phyloP scores from a whole-genome alignment of 2,888 invertebrate species.

The Altica lythri region DNA sequence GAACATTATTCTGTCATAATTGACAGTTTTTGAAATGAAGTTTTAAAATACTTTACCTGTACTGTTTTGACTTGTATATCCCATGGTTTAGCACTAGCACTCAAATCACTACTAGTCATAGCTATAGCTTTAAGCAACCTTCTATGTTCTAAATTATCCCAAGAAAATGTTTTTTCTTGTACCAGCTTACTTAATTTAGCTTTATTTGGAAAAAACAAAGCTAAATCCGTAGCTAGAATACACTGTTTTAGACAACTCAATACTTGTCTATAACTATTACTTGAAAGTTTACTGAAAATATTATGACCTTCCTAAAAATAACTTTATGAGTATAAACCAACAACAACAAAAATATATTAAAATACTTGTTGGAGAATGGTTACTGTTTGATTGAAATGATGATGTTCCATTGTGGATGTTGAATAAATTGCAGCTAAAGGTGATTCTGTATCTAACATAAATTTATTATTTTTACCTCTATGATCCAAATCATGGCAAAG shows the following conservation, averaged over 20 bases:
- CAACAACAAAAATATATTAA: constrained; percentile 6
- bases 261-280: constrained; percentile 77
- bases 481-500: constrained; percentile 88
- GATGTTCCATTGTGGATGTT: constrained; percentile 86
- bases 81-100: constrained; percentile 86
- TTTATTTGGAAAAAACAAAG: constrained; percentile 79
- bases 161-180: constrained; percentile 64
- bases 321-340: constrained; percentile 21
- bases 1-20: neutral
- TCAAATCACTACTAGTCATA: constrained; percentile 85
- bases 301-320: constrained; percentile 79
- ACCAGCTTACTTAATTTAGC: constrained; percentile 64
- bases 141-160: constrained; percentile 70
- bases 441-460: constrained; percentile 81
- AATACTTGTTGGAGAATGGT: constrained; percentile 79
- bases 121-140: constrained; percentile 73
- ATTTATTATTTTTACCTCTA: constrained; percentile 84
- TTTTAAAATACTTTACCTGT: constrained; percentile 42
- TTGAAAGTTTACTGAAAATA: constrained; percentile 74
- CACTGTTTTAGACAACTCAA: constrained; percentile 77
- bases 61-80: constrained; percentile 79
- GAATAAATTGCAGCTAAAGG: constrained; percentile 84
- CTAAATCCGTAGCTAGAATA: constrained; percentile 84
- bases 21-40: neutral
- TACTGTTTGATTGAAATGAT: constrained; percentile 87